Conservation (phyloP, 2,113 vertebrate genomes). For the Scomber scombrus region DNA sequence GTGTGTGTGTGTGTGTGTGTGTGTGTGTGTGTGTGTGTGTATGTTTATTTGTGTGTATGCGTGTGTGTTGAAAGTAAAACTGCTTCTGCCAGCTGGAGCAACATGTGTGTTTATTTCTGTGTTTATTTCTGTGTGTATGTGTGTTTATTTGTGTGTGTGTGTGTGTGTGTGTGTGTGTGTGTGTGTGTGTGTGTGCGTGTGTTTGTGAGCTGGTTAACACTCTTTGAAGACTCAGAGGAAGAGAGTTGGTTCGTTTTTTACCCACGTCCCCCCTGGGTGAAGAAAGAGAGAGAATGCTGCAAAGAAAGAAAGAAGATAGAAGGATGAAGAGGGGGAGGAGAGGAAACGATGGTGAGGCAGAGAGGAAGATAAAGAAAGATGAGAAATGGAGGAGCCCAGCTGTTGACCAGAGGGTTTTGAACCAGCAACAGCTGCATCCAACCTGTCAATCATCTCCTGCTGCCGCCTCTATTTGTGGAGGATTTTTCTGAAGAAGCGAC, state of each 20-base stretch:
- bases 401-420: constrained; percentile 67
- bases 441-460: constrained; percentile 65
- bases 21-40: constrained; percentile 15
- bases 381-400: constrained; percentile 48
- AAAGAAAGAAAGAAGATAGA: background rate
- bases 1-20: background rate
- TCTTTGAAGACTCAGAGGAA: constrained; percentile 19
- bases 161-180: background rate
- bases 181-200: too few relatives aligned
- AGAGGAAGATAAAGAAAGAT: background rate
- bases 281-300: background rate
- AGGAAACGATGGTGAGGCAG: background rate
- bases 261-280: constrained; percentile 4
- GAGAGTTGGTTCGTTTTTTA: background rate
- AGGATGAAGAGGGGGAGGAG: background rate
- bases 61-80: background rate
- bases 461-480: constrained; percentile 29
- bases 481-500: background rate
- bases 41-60: too few relatives aligned
- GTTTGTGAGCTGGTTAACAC: constrained; percentile 17
- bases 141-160: background rate
- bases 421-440: constrained; percentile 72
- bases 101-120: too few relatives aligned
- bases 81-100: too few relatives aligned
- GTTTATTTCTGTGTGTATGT: too few relatives aligned